These are phyloP conservation scores for Helicoverpa zea DNA, from an alignment of 1,140 invertebrate genomes.

Conservation along the genomic window DNA sequence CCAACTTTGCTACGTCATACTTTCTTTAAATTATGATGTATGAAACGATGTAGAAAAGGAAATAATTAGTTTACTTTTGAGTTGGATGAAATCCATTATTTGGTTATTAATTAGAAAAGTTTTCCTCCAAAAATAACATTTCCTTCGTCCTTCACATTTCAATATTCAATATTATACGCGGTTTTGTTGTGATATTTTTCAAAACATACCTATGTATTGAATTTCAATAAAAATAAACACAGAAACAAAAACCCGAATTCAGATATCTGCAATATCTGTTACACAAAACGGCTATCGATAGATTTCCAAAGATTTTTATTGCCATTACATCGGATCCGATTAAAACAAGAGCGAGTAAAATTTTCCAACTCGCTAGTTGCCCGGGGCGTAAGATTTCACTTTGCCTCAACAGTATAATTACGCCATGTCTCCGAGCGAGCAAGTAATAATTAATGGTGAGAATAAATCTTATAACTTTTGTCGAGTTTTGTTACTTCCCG, in stretches of 20 bases:
- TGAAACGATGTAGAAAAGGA: too few species aligned
- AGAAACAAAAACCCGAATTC: background rate
- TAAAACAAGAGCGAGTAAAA: conserved; percentile 5
- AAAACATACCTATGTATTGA: too few species aligned
- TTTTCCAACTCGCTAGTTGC: conserved; percentile 26
- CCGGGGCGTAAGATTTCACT: conserved; percentile 72
- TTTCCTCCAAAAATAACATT: too few species aligned
- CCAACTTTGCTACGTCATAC: too few species aligned
- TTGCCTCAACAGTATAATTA: conserved; percentile 77
- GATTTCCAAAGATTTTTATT: conserved; percentile 1
- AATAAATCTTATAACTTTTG: conserved; percentile 79
- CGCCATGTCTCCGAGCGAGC: conserved; percentile 71
- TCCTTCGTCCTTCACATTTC: too few species aligned
- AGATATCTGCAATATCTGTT: background rate
- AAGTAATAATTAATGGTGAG: conserved; percentile 74
- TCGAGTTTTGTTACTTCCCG: conserved; percentile 71
- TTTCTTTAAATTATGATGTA: too few species aligned
- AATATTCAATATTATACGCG: too few species aligned
- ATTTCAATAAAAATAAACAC: too few species aligned
- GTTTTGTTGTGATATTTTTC: too few species aligned
- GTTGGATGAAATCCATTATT: too few species aligned
- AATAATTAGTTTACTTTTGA: too few species aligned
- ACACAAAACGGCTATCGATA: background rate
- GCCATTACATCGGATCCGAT: conserved; percentile 18
- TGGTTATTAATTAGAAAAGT: too few species aligned